Conservation (phyloP, 2,113 vertebrate species). For the Larimichthys crocea region DNA sequence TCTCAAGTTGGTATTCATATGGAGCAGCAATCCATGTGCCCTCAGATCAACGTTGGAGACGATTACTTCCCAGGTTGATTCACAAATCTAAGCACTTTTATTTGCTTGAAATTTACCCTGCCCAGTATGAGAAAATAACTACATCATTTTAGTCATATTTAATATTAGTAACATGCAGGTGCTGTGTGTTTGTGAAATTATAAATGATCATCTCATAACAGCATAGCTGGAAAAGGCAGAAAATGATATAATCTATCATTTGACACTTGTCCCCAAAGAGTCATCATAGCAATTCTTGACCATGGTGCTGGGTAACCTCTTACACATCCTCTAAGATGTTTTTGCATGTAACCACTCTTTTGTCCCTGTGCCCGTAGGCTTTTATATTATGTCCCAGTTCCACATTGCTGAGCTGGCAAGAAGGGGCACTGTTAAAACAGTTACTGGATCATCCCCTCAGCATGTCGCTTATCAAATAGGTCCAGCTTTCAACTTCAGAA, state of each 20-base stretch:
- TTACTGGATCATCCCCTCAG: slow-evolving; percentile 85
- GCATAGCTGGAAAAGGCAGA: not conserved
- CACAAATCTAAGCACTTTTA: slow-evolving; percentile 13
- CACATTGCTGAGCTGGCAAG: slow-evolving; percentile 90
- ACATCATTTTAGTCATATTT: no score
- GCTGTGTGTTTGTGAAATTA: not conserved
- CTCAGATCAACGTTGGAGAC: slow-evolving; percentile 84
- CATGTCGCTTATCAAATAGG: slow-evolving; percentile 89
- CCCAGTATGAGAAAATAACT: not conserved
- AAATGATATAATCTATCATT: not conserved
- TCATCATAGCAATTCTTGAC: not conserved
- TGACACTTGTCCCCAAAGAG: not conserved
- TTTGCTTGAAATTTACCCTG: not conserved
- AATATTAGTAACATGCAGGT: not conserved
- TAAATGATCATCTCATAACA: not conserved
- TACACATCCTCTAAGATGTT: not conserved
- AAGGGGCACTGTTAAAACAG: slow-evolving; percentile 85
- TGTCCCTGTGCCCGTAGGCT: slow-evolving; percentile 80
- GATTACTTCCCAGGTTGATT: slow-evolving; percentile 89
- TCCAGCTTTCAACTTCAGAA: slow-evolving; percentile 88
- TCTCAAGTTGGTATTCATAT: slow-evolving; percentile 80
- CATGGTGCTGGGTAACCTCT: no score
- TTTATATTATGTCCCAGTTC: slow-evolving; percentile 93
- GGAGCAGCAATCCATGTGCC: slow-evolving; percentile 82
- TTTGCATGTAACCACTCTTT: slow-evolving; percentile 17